Conservation (phyloP, 2,797 vertebrate species). For the Pangasius sanitwongsei region DNA sequence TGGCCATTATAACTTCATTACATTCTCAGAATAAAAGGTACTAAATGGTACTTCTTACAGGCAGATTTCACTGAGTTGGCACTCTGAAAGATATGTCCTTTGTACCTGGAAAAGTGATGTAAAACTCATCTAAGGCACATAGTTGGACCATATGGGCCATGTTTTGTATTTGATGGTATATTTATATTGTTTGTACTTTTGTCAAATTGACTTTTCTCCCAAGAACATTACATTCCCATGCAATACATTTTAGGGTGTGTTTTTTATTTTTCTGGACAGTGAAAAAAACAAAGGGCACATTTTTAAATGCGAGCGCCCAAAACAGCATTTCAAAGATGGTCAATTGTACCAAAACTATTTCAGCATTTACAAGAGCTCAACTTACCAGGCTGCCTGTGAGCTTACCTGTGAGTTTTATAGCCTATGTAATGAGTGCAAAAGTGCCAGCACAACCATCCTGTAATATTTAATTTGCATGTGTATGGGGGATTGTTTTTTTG, state of each 20-base stretch:
- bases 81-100: background rate
- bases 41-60: background rate
- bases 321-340: background rate
- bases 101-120: background rate
- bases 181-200: background rate
- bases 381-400: background rate
- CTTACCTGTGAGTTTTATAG: background rate
- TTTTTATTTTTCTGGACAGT: background rate
- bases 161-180: background rate
- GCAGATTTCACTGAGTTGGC: background rate
- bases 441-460: background rate
- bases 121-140: background rate
- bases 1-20: conserved; percentile 15
- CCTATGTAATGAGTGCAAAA: background rate
- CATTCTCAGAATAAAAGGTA: background rate
- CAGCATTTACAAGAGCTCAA: background rate
- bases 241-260: background rate
- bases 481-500: background rate
- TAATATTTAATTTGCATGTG: background rate
- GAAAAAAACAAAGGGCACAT: background rate
- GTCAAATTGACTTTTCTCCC: background rate
- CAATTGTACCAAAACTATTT: background rate
- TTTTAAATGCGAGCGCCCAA: background rate
- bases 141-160: background rate
- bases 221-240: background rate